Conservation (phyloP, 2,113 vertebrate genomes). For the Rhea pennata region DNA sequence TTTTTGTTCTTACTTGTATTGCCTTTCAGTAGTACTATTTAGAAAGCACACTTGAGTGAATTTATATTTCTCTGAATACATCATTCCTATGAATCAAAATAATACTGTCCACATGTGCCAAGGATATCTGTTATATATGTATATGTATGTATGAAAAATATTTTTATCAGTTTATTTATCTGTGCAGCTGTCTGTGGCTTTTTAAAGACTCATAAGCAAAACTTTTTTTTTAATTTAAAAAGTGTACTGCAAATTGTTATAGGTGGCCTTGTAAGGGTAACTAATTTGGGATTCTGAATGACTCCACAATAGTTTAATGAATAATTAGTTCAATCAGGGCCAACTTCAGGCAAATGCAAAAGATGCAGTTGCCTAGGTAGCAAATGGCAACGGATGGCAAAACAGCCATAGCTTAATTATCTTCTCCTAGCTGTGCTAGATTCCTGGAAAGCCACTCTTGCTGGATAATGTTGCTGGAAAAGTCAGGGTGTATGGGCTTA, state of each 20-base stretch:
- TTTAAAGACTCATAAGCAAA: not conserved
- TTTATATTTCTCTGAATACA: conserved; percentile 11
- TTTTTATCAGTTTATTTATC: not conserved
- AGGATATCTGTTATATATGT: not conserved
- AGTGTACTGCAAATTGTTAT: not conserved
- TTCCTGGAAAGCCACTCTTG: not conserved
- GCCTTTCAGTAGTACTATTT: conserved; percentile 1
- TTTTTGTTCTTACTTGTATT: conserved; percentile 24
- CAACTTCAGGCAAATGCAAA: not conserved
- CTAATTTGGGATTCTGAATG: not conserved
- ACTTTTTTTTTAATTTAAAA: not conserved
- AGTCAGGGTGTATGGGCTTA: not conserved
- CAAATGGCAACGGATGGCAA: not conserved
- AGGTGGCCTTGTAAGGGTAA: not conserved
- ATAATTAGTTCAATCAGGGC: not conserved
- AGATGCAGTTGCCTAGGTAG: not conserved
- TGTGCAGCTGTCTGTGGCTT: not conserved
- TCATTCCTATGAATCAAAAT: not conserved
- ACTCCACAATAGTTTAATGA: not conserved
- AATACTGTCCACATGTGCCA: not conserved
- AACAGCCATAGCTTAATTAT: not conserved
- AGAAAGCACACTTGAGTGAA: conserved; percentile 2
- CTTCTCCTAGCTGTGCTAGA: not conserved
- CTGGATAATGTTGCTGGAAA: not conserved
- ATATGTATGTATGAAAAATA: not conserved